Evolutionary conservation across 1,140 invertebrate species (phyloP).

Genomic region (Spodoptera frugiperda): DNA sequence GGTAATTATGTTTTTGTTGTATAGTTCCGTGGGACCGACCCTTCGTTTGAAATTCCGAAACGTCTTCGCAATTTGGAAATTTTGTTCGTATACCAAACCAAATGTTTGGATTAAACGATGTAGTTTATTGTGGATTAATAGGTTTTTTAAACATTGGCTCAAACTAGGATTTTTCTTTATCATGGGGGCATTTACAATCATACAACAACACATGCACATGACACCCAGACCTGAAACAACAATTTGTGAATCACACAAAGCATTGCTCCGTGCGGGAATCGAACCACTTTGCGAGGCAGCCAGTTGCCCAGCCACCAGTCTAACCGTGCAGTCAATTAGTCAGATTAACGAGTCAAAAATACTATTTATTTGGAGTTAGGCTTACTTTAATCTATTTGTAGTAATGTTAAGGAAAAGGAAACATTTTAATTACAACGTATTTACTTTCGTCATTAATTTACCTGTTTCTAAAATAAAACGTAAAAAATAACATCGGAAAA

Average conservation of each 20-base stretch:
- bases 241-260: too few species aligned
- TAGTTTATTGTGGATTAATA: neutral
- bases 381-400: neutral
- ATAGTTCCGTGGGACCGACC: slow-evolving; percentile 29
- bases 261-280: too few species aligned
- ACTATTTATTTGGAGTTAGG: neutral
- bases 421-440: too few species aligned
- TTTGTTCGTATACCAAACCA: slow-evolving; percentile 9
- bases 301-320: too few species aligned
- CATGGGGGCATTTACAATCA: too few species aligned
- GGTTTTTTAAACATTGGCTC: too few species aligned
- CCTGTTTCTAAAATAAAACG: neutral
- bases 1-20: slow-evolving; percentile 48
- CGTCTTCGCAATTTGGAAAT: slow-evolving; percentile 29
- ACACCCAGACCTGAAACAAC: too few species aligned
- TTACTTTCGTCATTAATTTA: too few species aligned
- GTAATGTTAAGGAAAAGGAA: neutral
- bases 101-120: slow-evolving; percentile 3
- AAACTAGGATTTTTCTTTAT: too few species aligned
- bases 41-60: slow-evolving; percentile 34
- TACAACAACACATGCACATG: too few species aligned
- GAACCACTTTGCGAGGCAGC: too few species aligned
- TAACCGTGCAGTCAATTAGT: too few species aligned
- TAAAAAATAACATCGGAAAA: neutral
- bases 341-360: neutral